Evolutionary conservation across 2,113 vertebrate species (phyloP), one percentile per base, ranked within the genome.

Genomic region (Zingel zingel): DNA sequence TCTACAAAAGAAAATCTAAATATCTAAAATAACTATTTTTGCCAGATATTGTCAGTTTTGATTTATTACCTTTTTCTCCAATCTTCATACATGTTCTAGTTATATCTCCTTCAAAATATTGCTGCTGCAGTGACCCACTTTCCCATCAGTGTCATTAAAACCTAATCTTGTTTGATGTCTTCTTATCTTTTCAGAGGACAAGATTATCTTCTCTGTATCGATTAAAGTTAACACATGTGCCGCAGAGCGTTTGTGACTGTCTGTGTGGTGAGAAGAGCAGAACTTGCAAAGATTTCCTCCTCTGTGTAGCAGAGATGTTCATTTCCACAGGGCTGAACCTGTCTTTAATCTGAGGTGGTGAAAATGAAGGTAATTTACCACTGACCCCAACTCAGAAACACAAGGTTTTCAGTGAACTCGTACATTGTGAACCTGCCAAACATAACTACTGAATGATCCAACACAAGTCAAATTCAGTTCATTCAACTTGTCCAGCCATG

Each of bases 161-260:
- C 43, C 69, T 74, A 50, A 66, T 74, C 69, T 65, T 57, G 58
- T 71, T 74, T 76, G 50, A 64, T 74, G 73, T 71, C 43, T 47
- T 70, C 67, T 86, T 87, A 90, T 90, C 84, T 82, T 54, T 83
- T 78, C 77, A 67, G 21, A 72, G 30, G 79, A 69, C 70, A 39
- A 68, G 80, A 81, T 89, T 79, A 83, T 84, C 74, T 84, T 23
- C 65, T 65, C 23, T 19, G 78, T 62, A 84, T 87, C 61, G 69
- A 89, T 80, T 82, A 67, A 56, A 82, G 68, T 50, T 48, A 14
- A 43, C 71, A 78, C 1, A 43, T 23, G 63, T 25, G 64, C 51
- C 1, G 21, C 73, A 4, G 43, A 23, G 50, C 23, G n/a, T 48
- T 63, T 43, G 23, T 54, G 56, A 54, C 36, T 25, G 30, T 33